Base-by-base conservation (phyloP, 2,113 vertebrate genomes). In the Odocoileus hemionus region DNA sequence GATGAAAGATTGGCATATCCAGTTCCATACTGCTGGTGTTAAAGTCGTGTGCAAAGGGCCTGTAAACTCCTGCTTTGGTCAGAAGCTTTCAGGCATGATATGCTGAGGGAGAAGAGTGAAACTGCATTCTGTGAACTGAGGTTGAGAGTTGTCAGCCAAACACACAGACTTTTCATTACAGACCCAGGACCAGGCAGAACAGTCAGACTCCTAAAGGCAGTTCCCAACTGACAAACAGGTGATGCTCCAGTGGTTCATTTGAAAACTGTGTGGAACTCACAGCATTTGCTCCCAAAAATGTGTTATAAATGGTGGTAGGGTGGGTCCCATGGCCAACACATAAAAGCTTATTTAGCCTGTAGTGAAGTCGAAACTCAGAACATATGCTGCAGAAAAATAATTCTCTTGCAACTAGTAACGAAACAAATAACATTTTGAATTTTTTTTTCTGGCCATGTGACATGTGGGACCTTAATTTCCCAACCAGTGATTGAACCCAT, bases 331-430 rank as follows among this genome's bases (percentile, higher is more conserved):
- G 64, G 47, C 64, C 74, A 96, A 96, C 39, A 93, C 43, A 70
- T 86, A 96, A 96, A 97, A 84, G 26, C 86, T 97, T 94, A 93
- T 64, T 96, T 96, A 87, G 64, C 85, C 33, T 54, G 80, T 78
- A 95, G 85, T 64, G 55, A 74, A 96, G 89, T 10, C 47, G 43
- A 95, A 95, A 92, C 19, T 96, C 89, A 91, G 82, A 67, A 95
- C 58, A 94, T 92, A 94, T 94, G 36, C 25, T 57, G 25, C 43
- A 91, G 94, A 95, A 85, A 92, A 91, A 96, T 70, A 95, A 96
- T 94, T 79, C 57, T 87, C 28, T 64, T 76, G 52, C 21, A 94
- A 96, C 57, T 89, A 80, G 58, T 92, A 93, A 95, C 94, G 92
- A 92, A 97, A 94, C n/a, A 96, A 98, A 67, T 67, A 67, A n/a